phyloP scores from a whole-genome alignment of 2,113 vertebrate species.

The Anoplopoma fimbria region DNA sequence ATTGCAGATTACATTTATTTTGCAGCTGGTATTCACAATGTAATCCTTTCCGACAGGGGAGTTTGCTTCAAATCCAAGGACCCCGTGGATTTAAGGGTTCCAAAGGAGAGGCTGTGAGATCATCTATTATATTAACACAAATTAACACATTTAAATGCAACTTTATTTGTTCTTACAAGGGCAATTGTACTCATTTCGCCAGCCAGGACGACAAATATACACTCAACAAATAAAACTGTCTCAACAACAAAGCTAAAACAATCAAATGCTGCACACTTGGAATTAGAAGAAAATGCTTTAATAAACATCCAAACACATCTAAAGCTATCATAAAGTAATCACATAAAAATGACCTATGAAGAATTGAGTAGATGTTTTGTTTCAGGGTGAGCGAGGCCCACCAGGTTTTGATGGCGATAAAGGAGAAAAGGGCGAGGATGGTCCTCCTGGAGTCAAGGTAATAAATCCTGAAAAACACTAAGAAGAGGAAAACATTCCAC shows the following conservation, averaged over 20 bases:
- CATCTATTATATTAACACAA: not conserved
- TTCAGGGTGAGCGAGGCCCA: constrained; percentile 86
- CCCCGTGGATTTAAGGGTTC: constrained; percentile 89
- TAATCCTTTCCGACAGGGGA: constrained; percentile 82
- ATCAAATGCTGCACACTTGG: not conserved
- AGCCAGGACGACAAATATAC: not conserved
- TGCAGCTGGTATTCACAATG: not conserved
- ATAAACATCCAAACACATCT: not conserved
- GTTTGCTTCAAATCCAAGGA: constrained; percentile 82
- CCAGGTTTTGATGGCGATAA: constrained; percentile 94
- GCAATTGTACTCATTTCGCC: not conserved
- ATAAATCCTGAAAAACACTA: not conserved
- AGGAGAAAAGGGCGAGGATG: constrained; percentile 95
- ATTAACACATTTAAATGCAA: not conserved
- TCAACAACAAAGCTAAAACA: not conserved
- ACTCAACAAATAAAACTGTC: not conserved
- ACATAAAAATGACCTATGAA: not conserved
- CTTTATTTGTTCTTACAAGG: not conserved
- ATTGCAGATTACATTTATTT: not conserved
- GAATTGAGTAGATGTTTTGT: not conserved
- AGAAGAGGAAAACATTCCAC: not conserved
- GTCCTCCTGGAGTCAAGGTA: constrained; percentile 90
- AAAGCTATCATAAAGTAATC: not conserved
- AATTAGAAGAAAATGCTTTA: not conserved
- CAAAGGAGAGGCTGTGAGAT: constrained; percentile 88